Base-by-base conservation (phyloP, 2,797 vertebrate species). In the Mallotus villosus region DNA sequence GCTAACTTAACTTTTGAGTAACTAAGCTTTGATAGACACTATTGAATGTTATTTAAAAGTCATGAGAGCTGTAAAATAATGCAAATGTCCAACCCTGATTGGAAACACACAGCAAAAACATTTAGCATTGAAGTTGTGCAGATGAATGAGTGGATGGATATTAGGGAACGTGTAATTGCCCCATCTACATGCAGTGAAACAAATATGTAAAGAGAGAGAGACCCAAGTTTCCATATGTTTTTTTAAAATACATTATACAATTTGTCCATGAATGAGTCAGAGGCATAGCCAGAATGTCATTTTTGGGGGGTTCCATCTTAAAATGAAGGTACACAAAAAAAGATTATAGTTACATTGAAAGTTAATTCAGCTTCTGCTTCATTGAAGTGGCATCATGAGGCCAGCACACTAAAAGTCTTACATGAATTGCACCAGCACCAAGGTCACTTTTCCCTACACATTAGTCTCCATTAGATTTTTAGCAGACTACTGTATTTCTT, bases 101-200 rank as follows among this genome's bases (percentile, higher is more conserved):
- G 69, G 78, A 78, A 78, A 81, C 74, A 29, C 73, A 91, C 79
- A 89, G 86, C 84, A 90, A 86, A 88, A 89, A 85, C 91, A 88
- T 90, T 92, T 90, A 90, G 83, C 88, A 92, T 92, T 88, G 82
- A 90, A 94, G 91, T 92, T 90, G 91, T 92, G 87, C 88, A 90
- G 87, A 93, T 91, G 90, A 91, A 92, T 90, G 92, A 93, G 86
- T 86, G 81, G 85, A 89, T 86, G 88, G 85, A 86, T 90, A 86
- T 82, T 80, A 80, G 79, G 81, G 85, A 86, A 81, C 79, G 74
- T 85, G 74, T 78, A 9, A 41, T 7, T 57, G 70, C 75, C 17
- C 22, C 19, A 53, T 25, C 25, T 25, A 1, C 25, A 25, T 25
- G 25, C 25, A 25, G 25, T 25, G 25, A 25, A 25, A 25, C 25